Conservation (phyloP, 1,140 invertebrate species). For the Drepana arcuata region DNA sequence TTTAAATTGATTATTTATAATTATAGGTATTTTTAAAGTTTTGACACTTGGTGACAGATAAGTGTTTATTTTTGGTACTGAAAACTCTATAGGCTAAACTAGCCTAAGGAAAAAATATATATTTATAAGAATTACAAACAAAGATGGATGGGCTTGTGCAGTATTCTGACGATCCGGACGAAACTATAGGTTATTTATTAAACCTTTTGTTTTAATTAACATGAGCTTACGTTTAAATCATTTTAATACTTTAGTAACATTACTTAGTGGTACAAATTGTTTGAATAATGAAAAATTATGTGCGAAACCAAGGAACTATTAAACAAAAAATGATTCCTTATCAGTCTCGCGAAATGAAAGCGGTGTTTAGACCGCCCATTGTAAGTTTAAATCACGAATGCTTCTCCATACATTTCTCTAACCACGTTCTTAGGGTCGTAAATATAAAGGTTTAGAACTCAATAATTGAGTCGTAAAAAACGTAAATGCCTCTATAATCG, state of each 20-base stretch:
- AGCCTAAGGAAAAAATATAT: too few relatives aligned
- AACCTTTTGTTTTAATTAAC: too few relatives aligned
- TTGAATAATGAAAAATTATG: neutral
- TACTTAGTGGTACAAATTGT: neutral
- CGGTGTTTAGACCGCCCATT: neutral
- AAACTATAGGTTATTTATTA: too few relatives aligned
- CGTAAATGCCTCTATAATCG: slow-evolving; percentile 36
- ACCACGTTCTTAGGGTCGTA: neutral
- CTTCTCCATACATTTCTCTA: neutral
- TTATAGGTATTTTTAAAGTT: too few relatives aligned
- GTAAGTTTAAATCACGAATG: neutral
- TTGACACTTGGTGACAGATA: too few relatives aligned
- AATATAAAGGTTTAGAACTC: slow-evolving; percentile 16
- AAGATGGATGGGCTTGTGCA: too few relatives aligned
- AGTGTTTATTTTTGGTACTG: too few relatives aligned
- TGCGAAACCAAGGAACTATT: too few relatives aligned
- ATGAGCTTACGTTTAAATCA: too few relatives aligned
- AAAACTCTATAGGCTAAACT: neutral
- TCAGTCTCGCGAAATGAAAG: too few relatives aligned
- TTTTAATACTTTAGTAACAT: neutral
- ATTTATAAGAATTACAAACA: too few relatives aligned
- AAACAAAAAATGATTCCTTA: neutral
- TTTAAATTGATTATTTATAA: neutral
- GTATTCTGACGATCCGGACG: too few relatives aligned
- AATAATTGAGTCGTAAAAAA: slow-evolving; percentile 31